These are phyloP conservation scores for Ectobius pallidus DNA, from an alignment of 2,888 invertebrate genomes.

Conservation along the genomic window DNA sequence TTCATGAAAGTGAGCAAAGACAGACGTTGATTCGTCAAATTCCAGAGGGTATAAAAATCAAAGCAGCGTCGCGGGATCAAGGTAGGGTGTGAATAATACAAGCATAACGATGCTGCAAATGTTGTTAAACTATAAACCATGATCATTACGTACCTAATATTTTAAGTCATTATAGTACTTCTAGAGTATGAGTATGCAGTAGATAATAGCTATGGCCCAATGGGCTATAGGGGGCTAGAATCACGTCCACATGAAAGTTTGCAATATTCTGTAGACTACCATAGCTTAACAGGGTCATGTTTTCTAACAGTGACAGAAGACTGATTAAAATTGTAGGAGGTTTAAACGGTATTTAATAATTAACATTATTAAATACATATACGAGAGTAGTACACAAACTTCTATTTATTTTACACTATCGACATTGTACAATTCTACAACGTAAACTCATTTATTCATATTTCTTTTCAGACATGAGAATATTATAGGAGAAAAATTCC, in stretches of 20 bases:
- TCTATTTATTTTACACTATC: no score
- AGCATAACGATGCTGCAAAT: no score
- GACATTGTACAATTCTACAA: no score
- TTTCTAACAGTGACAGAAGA: constrained; percentile 12
- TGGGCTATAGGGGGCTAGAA: background rate
- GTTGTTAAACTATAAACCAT: background rate
- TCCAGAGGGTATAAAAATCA: background rate
- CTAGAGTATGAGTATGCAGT: background rate
- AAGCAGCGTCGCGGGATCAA: background rate
- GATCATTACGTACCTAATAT: background rate
- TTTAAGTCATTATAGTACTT: constrained; percentile 3
- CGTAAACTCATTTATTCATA: no score
- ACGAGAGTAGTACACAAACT: no score
- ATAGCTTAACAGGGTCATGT: no score
- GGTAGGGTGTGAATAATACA: no score
- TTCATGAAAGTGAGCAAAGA: background rate
- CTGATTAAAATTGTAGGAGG: constrained; percentile 19
- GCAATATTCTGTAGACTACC: background rate
- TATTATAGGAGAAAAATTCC: no score
- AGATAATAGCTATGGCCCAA: background rate
- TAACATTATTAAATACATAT: no score
- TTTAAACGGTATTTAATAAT: no score
- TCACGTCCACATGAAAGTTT: background rate
- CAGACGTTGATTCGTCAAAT: background rate
- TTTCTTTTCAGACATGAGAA: no score